Evolutionary conservation across 2,888 invertebrate genomes (phyloP), one percentile per base, ranked within the genome.

Genomic region (Netelia virgata): DNA sequence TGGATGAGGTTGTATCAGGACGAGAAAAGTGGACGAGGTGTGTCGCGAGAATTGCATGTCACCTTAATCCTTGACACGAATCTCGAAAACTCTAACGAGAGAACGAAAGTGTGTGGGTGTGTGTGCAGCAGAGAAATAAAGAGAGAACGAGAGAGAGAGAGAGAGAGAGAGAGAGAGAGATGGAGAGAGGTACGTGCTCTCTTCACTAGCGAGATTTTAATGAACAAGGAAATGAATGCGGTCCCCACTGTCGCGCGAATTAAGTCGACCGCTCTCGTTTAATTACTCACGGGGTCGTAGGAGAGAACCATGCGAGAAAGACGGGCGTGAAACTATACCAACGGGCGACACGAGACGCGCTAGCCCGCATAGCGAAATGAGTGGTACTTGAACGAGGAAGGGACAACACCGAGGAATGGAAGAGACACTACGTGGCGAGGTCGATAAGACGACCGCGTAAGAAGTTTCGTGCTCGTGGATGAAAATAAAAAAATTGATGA

Each of bases 1-100:
- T 28, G 28, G 28, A 28, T 28, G 28, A 28, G 3, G 28, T 28
- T 28, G 28, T 28, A 28, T 81, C 72, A 57, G 20, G 68, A 64
- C 16, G 23, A 66, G 63, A 61, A 23, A 55, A 50, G 70, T 73
- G 77, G 83, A 83, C 76, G 76, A 36, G 69, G 61, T 78, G 68
- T 57, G 73, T 80, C 66, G 64, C 59, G 77, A 73, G 74, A 85
- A 87, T 86, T 86, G 82, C 83, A 66, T 85, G 86, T 87, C 86
- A 86, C 82, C 80, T 86, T 84, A 86, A 87, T 87, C 87, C 86
- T 87, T 86, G 87, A 87, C 87, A 86, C 82, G 84, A 85, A 85
- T 86, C 84, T 83, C 82, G 66, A 72, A 74, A 66, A 76, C 72
- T 82, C 75, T 84, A 84, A 85, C 82, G 82, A 84, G 84, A 70